Base-by-base conservation (phyloP, 2,888 invertebrate species). In the Lobophora halterata region DNA sequence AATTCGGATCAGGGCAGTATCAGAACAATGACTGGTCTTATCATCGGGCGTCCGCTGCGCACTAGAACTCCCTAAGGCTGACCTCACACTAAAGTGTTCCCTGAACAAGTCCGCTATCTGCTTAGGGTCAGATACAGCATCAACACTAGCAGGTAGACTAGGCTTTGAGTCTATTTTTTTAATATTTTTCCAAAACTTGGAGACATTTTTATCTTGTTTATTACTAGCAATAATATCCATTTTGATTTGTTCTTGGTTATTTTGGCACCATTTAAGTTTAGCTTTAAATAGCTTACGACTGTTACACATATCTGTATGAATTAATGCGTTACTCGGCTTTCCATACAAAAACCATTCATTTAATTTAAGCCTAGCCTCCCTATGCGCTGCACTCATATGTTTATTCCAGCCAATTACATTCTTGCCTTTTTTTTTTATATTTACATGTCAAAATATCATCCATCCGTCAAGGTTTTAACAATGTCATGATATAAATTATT, bases 351-450 rank as follows among this genome's bases (percentile, higher is more conserved):
- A 4, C 30, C 30, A 30, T 6, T 9, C 0, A 1, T 16, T 5
- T 1, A 30, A 23, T 3, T 10, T 23, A 7, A 9, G 10, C 8
- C 30, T 13, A 6, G 30, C 21, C 9, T 16, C 23, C 14, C 14
- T 6, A 7, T 30, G 30, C 1, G 16, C 14, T 0, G 3, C 14
- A 1, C 3, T 16, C 1, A 30, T 23, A 16, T 30, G 14, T 6
- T 16, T 23, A 5, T 30, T 30, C 30, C 30, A 30, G 8, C 30
- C 30, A 14, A 2, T 8, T 3, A 30, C 8, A 6, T 10, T n/a
- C 3, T 16, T 16, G 1, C 8, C 10, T 10, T 11, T 23, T 5
- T 5, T 14, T 8, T 2, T n/a, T 8, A 3, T 11, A 6, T 25
- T 1, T 3, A 1, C 7, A 4, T 25, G 2, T 11, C 12, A 3